Conservation (phyloP, 2,888 invertebrate species). For the Dryadula phaetusa region DNA sequence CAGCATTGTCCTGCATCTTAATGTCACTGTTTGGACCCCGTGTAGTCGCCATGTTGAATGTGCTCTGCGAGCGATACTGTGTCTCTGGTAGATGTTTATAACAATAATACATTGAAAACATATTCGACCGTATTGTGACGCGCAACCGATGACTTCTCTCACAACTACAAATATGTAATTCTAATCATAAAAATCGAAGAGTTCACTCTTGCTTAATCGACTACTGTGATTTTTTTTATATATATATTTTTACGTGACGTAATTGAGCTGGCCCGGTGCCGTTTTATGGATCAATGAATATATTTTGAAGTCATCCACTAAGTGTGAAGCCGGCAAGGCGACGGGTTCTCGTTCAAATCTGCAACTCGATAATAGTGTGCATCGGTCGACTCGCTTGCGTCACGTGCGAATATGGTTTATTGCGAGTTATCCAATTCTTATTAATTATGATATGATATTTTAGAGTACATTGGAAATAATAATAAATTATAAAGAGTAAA, state of each 20-base stretch:
- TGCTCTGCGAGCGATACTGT: too few relatives aligned
- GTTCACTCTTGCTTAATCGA: neutral
- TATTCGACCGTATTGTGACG: neutral
- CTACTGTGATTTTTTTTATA: neutral
- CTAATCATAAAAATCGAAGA: neutral
- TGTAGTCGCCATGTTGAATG: neutral
- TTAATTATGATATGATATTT: neutral
- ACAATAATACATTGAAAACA: neutral
- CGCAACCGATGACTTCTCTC: neutral
- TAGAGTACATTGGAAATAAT: neutral
- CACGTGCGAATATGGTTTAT: neutral
- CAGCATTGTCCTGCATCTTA: neutral
- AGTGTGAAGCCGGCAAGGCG: too few relatives aligned
- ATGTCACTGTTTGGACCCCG: neutral
- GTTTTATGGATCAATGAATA: too few relatives aligned
- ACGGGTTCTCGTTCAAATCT: too few relatives aligned
- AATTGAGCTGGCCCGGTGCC: neutral
- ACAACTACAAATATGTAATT: neutral
- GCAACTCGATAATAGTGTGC: too few relatives aligned
- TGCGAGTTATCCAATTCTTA: neutral
- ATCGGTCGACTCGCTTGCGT: neutral
- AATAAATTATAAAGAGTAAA: neutral
- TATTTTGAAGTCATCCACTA: too few relatives aligned
- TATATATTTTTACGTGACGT: constrained; percentile 11
- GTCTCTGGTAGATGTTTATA: constrained; percentile 1